phyloP scores from a whole-genome alignment of 2,888 invertebrate genomes.

The Papilio protenor region DNA sequence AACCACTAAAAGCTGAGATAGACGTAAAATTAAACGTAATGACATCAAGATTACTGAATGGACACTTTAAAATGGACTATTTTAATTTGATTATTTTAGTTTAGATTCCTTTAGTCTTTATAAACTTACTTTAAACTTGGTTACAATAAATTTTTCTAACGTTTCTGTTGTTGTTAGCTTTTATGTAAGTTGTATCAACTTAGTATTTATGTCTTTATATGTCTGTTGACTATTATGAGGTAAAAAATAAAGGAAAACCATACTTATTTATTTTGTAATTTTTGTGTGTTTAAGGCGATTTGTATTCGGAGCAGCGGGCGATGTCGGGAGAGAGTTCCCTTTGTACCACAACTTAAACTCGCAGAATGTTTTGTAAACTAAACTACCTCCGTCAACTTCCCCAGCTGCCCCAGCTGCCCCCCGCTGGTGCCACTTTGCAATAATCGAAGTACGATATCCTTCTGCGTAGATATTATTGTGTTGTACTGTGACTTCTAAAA shows the following conservation, averaged over 20 bases:
- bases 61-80: constrained; percentile 24
- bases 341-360: constrained; percentile 35
- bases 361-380: constrained; percentile 33
- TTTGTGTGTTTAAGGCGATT: constrained; percentile 32
- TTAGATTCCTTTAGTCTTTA: neutral
- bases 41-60: constrained; percentile 30
- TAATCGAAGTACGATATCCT: constrained; percentile 20
- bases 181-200: neutral
- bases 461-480: neutral
- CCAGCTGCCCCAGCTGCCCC: neutral
- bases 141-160: neutral
- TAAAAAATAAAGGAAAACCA: neutral
- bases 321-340: constrained; percentile 20
- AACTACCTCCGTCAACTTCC: neutral
- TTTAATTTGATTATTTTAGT: neutral
- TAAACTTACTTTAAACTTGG: neutral
- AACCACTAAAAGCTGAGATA: constrained; percentile 27
- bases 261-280: constrained; percentile 4
- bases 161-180: too few relatives aligned
- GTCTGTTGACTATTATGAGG: neutral
- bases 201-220: neutral
- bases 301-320: constrained; percentile 27
- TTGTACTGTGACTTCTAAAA: neutral
- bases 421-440: neutral
- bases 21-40: constrained; percentile 27